These are phyloP conservation scores for Thalassophryne amazonica DNA, from an alignment of 2,797 vertebrate species.

Conservation along the genomic window DNA sequence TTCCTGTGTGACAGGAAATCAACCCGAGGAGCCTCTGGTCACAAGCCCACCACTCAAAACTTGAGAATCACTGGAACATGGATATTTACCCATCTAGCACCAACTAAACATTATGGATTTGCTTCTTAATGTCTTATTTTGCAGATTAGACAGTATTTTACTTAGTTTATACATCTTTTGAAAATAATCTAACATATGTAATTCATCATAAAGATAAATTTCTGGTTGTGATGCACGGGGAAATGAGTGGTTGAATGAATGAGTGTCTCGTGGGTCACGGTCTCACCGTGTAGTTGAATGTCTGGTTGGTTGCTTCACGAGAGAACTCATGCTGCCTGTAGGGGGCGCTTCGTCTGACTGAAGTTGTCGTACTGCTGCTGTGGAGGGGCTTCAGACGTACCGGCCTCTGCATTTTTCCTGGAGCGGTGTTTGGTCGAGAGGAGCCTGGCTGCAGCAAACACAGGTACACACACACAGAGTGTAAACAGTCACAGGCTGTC, in stretches of 20 bases:
- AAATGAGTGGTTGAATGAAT: background rate
- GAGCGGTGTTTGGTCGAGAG: conserved; percentile 85
- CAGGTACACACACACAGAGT: conserved; percentile 1
- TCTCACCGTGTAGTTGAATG: conserved; percentile 71
- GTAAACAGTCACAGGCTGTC: conserved; percentile 1
- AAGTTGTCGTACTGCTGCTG: conserved; percentile 51
- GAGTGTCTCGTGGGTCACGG: conserved; percentile 3
- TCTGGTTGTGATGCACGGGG: background rate
- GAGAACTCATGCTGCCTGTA: conserved; percentile 45
- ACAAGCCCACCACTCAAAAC: no score
- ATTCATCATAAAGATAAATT: no score
- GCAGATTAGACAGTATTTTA: no score
- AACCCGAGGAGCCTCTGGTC: no score
- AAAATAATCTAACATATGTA: background rate
- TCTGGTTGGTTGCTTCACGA: conserved; percentile 61
- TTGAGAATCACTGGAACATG: no score
- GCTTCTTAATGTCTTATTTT: no score
- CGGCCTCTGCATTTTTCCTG: conserved; percentile 82
- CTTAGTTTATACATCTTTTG: no score
- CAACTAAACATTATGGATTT: no score
- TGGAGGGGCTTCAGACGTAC: conserved; percentile 81
- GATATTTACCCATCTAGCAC: no score
- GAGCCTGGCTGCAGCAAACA: conserved; percentile 68
- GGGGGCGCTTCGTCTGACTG: conserved; percentile 65
- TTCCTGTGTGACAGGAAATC: no score